phyloP scores from a whole-genome alignment of 2,888 invertebrate genomes.

The Chrysolina oricalcia region DNA sequence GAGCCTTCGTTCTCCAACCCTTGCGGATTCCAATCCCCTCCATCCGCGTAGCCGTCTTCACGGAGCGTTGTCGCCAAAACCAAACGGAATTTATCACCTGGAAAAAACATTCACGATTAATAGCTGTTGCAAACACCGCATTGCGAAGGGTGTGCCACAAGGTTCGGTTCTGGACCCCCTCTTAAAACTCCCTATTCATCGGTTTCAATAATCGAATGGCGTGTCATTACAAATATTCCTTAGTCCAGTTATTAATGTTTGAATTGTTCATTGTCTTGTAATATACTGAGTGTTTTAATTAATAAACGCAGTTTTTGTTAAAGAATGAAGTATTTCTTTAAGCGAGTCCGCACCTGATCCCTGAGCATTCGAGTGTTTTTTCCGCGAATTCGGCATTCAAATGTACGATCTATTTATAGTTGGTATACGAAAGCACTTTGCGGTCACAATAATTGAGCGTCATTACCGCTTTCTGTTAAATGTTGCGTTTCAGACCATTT shows the following conservation, averaged over 20 bases:
- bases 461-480: neutral
- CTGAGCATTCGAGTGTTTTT: no score
- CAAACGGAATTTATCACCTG: conserved; percentile 82
- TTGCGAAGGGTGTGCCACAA: neutral
- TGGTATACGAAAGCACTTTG: neutral
- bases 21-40: conserved; percentile 93
- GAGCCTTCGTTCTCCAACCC: conserved; percentile 88
- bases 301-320: no score
- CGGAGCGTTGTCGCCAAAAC: conserved; percentile 95
- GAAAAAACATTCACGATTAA: conserved; percentile 37
- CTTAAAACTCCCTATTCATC: no score
- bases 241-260: no score
- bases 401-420: neutral
- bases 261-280: no score
- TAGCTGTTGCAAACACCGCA: neutral
- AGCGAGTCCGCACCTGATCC: no score
- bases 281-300: no score
- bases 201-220: no score
- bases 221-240: no score
- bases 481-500: neutral
- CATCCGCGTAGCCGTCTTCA: conserved; percentile 97
- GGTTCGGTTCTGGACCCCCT: neutral
- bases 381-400: no score
- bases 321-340: neutral
- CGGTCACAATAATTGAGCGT: neutral